Evolutionary conservation across 1,140 invertebrate species (phyloP).

Genomic region (Lanistes nyassanus): DNA sequence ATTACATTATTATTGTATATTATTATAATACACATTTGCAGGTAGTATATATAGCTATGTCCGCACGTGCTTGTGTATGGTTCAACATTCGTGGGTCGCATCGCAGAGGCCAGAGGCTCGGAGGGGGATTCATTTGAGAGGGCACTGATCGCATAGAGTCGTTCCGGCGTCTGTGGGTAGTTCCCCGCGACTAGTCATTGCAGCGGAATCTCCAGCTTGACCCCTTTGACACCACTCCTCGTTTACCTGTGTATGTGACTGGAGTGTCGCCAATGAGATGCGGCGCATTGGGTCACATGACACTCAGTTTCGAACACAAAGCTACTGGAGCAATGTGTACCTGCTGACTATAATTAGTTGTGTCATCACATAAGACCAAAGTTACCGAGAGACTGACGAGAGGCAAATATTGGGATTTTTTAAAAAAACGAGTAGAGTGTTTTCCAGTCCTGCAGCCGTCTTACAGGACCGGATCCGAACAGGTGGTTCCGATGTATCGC

Average conservation of each 20-base stretch:
- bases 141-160: too few relatives aligned
- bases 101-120: too few relatives aligned
- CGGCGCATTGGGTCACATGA: background rate
- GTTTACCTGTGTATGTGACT: slow-evolving; percentile 12
- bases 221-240: background rate
- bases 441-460: background rate
- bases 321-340: background rate
- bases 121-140: too few relatives aligned
- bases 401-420: background rate
- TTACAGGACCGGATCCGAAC: background rate
- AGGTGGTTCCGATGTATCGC: background rate
- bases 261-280: slow-evolving; percentile 3
- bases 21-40: too few relatives aligned
- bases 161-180: background rate
- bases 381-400: background rate
- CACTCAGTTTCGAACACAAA: slow-evolving; percentile 19
- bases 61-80: too few relatives aligned
- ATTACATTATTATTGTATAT: too few relatives aligned
- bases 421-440: background rate
- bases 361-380: background rate
- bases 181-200: slow-evolving; percentile 12
- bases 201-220: slow-evolving; percentile 12
- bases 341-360: background rate
- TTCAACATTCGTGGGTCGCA: too few relatives aligned
- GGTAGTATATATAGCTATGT: too few relatives aligned